A percentile compares a stretch with the other conserved stretches of the same genome.
Conservation (phyloP, 2,797 vertebrate species). For the Benthosema pterotum region DNA sequence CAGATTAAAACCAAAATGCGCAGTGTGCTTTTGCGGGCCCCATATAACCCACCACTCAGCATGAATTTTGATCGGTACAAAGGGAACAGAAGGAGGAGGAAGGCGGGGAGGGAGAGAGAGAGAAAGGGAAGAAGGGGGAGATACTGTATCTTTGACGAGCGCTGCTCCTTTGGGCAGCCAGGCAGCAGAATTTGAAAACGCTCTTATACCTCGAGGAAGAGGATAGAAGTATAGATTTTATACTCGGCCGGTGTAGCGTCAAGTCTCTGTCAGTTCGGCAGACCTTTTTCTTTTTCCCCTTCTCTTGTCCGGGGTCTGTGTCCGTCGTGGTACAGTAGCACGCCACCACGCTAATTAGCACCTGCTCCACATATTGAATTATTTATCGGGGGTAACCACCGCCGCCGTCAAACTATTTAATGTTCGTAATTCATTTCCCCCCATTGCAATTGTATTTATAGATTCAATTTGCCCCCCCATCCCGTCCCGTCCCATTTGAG, state of each 20-base stretch:
- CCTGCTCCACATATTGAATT: slow-evolving; percentile 73
- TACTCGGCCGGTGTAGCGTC: too few relatives aligned
- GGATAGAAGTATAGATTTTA: slow-evolving; percentile 76
- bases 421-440: slow-evolving; percentile 73
- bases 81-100: slow-evolving; percentile 77
- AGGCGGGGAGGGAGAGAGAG: slow-evolving; percentile 59
- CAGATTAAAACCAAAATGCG: slow-evolving; percentile 83
- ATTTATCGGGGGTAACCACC: slow-evolving; percentile 76
- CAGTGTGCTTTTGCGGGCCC: slow-evolving; percentile 76
- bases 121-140: slow-evolving; percentile 56
- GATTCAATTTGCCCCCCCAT: slow-evolving; percentile 79
- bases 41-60: slow-evolving; percentile 78
- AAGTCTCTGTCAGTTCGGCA: slow-evolving; percentile 54
- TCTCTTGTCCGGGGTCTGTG: slow-evolving; percentile 29
- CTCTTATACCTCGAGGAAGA: slow-evolving; percentile 71
- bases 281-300: slow-evolving; percentile 54
- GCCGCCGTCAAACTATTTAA: slow-evolving; percentile 75
- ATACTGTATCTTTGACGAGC: slow-evolving; percentile 68
- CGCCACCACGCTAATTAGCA: slow-evolving; percentile 75
- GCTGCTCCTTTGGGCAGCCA: slow-evolving; percentile 68
- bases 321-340: slow-evolving; percentile 57
- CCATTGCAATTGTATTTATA: slow-evolving; percentile 75
- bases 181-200: slow-evolving; percentile 72
- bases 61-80: slow-evolving; percentile 83
- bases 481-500: slow-evolving; percentile 69